Percentiles rank a stretch among this genome's conserved stretches.
phyloP scores from a whole-genome alignment of 2,113 vertebrate genomes.

The Morone chrysops region DNA sequence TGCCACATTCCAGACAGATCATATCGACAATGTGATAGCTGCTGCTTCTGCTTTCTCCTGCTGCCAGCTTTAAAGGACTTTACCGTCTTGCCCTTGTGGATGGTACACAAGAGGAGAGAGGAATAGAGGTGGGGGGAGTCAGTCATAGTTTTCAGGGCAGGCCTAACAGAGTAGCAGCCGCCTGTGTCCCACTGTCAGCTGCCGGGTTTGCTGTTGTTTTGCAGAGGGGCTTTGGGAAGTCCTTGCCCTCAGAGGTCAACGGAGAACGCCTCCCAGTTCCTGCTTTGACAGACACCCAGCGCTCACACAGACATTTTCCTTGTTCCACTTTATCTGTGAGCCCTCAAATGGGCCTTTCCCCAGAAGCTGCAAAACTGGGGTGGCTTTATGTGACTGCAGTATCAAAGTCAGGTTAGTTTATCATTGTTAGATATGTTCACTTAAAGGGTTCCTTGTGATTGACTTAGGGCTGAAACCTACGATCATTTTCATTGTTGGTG shows the following conservation, averaged over 20 bases:
- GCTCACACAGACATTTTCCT: conserved; percentile 80
- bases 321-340: conserved; percentile 75
- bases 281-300: conserved; percentile 84
- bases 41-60: conserved; percentile 29
- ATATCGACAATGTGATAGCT: conserved; percentile 74
- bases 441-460: neutral
- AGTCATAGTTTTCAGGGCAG: conserved; percentile 48
- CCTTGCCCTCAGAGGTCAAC: conserved; percentile 83
- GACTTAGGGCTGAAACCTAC: neutral
- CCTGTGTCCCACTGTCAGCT: conserved; percentile 69
- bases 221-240: conserved; percentile 83
- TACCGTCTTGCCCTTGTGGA: conserved; percentile 30
- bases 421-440: conserved; percentile 7
- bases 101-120: conserved; percentile 14
- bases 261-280: conserved; percentile 84
- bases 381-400: conserved; percentile 43
- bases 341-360: conserved; percentile 42
- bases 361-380: conserved; percentile 49
- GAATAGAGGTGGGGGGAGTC: conserved; percentile 32
- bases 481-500: neutral
- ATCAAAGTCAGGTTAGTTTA: conserved; percentile 47
- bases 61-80: conserved; percentile 18
- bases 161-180: conserved; percentile 34
- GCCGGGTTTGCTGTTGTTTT: conserved; percentile 80
- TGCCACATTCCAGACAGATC: conserved; percentile 83